Conservation (phyloP, 2,797 vertebrate species). For the Phalanger gymnotis region DNA sequence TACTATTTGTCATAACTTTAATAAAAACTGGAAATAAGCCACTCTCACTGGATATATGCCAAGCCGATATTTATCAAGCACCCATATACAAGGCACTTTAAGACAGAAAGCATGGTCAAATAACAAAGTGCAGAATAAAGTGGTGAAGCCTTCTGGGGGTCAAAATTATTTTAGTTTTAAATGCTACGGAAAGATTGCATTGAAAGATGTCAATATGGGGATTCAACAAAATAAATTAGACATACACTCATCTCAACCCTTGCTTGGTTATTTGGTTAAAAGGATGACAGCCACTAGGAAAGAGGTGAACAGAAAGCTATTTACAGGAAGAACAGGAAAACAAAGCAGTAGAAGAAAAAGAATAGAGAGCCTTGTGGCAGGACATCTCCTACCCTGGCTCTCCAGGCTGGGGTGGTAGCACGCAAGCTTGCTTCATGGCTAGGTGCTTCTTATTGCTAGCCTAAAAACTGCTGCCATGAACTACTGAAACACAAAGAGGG, state of each 20-base stretch:
- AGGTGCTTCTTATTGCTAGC: not conserved
- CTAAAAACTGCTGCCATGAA: not conserved
- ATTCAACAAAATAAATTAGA: not conserved
- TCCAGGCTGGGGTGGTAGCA: fast-evolving
- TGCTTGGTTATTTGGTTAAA: not conserved
- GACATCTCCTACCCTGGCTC: not conserved
- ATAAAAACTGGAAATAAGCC: not conserved
- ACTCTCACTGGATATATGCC: not conserved
- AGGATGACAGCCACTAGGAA: not conserved
- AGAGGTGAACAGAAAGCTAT: not conserved
- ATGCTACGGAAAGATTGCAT: not conserved
- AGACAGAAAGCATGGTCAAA: not conserved
- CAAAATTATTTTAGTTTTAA: not conserved
- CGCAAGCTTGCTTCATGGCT: not conserved
- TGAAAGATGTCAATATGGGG: not conserved
- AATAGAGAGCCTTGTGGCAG: not conserved
- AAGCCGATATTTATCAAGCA: conserved; percentile 37
- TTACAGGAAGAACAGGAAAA: not conserved
- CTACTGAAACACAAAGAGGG: not conserved
- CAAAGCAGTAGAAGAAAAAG: not conserved
- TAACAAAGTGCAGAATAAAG: conserved; percentile 10
- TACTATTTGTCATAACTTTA: not conserved
- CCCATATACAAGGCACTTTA: conserved; percentile 19
- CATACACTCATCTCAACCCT: not conserved
- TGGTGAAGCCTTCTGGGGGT: not conserved